Evolutionary conservation across 2,797 vertebrate species (phyloP).

Genomic region (Hafferia zeledoni): DNA sequence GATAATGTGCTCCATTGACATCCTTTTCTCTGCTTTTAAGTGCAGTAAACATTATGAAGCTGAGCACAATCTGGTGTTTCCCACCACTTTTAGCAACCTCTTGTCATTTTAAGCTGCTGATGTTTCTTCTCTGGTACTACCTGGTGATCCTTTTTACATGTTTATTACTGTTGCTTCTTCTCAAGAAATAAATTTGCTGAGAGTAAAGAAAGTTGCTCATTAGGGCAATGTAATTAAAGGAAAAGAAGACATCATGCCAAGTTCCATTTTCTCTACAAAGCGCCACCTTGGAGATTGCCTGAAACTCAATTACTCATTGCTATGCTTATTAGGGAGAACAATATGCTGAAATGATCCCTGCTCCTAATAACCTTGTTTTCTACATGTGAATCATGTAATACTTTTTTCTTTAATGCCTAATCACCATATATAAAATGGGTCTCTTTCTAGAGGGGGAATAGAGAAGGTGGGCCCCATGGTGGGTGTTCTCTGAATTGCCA

Average conservation of each 20-base stretch:
- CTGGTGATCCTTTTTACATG: neutral
- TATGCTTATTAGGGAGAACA: constrained; percentile 74
- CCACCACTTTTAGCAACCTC: neutral
- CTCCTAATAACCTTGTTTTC: constrained; percentile 74
- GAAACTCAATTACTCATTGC: constrained; percentile 76
- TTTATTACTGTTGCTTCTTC: constrained; percentile 51
- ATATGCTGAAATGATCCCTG: constrained; percentile 63
- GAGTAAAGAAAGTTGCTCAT: constrained; percentile 63
- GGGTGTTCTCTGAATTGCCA: constrained; percentile 24
- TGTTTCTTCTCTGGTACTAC: neutral
- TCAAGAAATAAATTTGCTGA: constrained; percentile 62
- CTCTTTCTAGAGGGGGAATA: neutral
- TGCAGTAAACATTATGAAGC: neutral
- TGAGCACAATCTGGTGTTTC: neutral
- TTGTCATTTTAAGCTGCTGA: neutral
- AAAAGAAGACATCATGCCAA: constrained; percentile 70
- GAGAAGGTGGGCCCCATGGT: neutral
- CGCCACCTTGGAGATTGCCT: constrained; percentile 71
- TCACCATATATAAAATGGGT: constrained; percentile 14
- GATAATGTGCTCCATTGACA: neutral
- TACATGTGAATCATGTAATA: constrained; percentile 66
- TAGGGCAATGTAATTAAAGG: constrained; percentile 74
- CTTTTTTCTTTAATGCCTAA: constrained; percentile 47
- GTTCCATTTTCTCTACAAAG: constrained; percentile 62
- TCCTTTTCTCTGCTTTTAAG: neutral